Evolutionary conservation across 2,888 invertebrate genomes (phyloP).

Genomic region (Drosophila suboccidentalis): DNA sequence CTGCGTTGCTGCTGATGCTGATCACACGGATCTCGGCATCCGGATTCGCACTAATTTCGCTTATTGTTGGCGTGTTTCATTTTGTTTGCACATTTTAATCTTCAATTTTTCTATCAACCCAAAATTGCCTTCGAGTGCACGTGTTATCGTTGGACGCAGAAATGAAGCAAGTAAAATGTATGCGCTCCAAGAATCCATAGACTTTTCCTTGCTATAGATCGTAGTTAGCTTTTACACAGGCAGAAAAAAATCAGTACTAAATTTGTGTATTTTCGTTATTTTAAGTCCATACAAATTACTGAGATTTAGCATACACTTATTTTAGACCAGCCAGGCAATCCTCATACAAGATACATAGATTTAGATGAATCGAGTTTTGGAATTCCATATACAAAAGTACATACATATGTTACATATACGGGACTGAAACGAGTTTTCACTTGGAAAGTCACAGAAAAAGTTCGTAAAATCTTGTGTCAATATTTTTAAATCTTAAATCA

Average conservation of each 20-base stretch:
- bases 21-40: constrained; percentile 17
- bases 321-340: neutral
- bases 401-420: too few relatives aligned
- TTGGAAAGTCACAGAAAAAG: too few relatives aligned
- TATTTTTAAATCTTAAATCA: too few relatives aligned
- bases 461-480: neutral
- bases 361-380: neutral
- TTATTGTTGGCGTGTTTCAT: constrained; percentile 50
- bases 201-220: constrained; percentile 1
- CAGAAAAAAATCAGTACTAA: neutral
- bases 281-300: neutral
- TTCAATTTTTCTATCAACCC: constrained; percentile 23
- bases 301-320: neutral
- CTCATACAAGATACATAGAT: neutral
- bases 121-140: constrained; percentile 48
- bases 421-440: too few relatives aligned
- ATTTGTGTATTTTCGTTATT: neutral
- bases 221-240: neutral
- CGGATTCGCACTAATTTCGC: constrained; percentile 30
- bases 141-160: constrained; percentile 38
- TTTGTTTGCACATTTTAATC: constrained; percentile 44
- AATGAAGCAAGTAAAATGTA: constrained; percentile 58
- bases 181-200: constrained; percentile 41
- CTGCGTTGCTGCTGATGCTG: constrained; percentile 11
- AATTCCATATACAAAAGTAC: too few relatives aligned